Evolutionary conservation across 2,888 invertebrate genomes (phyloP), one percentile per base, ranked within the genome.

Genomic region (Leptopterna dolabrata): DNA sequence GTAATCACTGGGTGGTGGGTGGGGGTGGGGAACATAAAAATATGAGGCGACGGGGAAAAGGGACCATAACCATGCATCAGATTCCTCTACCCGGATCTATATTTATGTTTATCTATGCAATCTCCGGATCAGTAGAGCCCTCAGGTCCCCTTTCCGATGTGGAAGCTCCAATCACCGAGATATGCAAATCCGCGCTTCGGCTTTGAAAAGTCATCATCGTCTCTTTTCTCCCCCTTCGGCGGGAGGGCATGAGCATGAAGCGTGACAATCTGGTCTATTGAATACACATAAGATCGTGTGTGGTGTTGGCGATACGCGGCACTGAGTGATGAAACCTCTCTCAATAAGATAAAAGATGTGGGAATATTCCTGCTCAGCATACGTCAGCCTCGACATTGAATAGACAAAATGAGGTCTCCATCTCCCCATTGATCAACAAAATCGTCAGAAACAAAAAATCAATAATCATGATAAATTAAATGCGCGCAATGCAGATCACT

Each of bases 71-170:
- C 55, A 81, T 81, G 81, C 81, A 81, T 81, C 81, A 81, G 81
- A 81, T 81, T 81, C 47, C 81, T 29, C 81, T 51, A 30, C 51
- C 36, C 55, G 27, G 47, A 51, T 47, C 51, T 81, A n/a, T 81
- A 81, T 81, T 81, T 81, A 81, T 81, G 81, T 81, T 81, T 81
- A 81, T 81, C 81, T 81, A 81, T 51, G 81, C 81, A 81, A 81
- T 81, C 81, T 81, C 78, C 81, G 81, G 81, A 81, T 81, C 81
- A 51, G 24, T n/a, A 29, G 16, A 14, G 55, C 47, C 51, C 4
- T 43, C 45, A n/a, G 81, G 55, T 55, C 27, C 2, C 29, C 41
- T 73, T 36, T 11, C 36, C 30, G 73, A 73, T n/a, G 73, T 36
- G 0, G 30, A 30, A 81, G 51, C 47, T 55, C 81, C 81, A 81